A percentile compares a stretch with the other conserved stretches of the same genome.
Conservation (phyloP, 2,888 invertebrate genomes). For the Lymantria monacha region DNA sequence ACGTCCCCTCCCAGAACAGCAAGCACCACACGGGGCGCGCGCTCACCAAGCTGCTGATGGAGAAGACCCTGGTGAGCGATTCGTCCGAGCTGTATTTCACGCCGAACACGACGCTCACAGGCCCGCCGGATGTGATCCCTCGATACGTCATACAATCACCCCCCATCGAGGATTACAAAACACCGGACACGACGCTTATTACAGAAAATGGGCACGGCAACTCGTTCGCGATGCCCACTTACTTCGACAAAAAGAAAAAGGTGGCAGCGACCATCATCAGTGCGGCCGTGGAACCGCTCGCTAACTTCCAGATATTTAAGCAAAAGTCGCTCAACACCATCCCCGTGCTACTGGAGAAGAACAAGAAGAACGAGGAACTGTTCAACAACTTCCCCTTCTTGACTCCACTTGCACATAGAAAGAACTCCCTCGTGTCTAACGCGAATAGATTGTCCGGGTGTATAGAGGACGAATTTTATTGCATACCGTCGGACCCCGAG, state of each 20-base stretch:
- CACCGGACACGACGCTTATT: conserved; percentile 55
- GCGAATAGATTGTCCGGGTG: conserved; percentile 65
- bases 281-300: conserved; percentile 61
- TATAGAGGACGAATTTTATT: conserved; percentile 75
- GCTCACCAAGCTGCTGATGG: conserved; percentile 56
- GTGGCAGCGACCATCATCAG: conserved; percentile 54
- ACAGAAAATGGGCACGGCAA: conserved; percentile 41
- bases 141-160: conserved; percentile 48
- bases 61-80: conserved; percentile 48
- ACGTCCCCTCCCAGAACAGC: conserved; percentile 44
- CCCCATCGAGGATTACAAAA: conserved; percentile 52
- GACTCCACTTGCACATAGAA: conserved; percentile 81
- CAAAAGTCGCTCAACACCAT: conserved; percentile 77
- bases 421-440: conserved; percentile 63
- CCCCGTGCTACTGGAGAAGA: conserved; percentile 61
- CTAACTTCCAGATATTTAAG: conserved; percentile 74
- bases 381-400: conserved; percentile 82
- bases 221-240: conserved; percentile 72
- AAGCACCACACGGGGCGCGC: conserved; percentile 50
- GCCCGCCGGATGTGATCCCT: conserved; percentile 65
- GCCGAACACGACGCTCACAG: conserved; percentile 57
- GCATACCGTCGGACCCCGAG: conserved; percentile 63
- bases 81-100: conserved; percentile 60
- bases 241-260: conserved; percentile 69
- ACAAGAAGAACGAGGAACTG: conserved; percentile 64